Conservation (phyloP, 2,797 vertebrate species). For the Sciaenops ocellatus region DNA sequence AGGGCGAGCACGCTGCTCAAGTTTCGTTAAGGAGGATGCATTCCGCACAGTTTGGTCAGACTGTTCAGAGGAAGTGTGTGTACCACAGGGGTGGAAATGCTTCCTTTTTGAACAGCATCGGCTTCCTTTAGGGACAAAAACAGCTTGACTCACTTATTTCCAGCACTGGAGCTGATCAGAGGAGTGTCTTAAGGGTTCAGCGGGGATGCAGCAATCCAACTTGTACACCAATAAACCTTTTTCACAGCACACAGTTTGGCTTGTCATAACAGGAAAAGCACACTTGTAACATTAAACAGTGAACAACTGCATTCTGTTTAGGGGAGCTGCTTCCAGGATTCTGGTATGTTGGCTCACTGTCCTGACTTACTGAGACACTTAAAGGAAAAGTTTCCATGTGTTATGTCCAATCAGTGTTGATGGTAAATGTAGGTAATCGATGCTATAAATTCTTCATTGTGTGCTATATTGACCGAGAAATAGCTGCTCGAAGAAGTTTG, state of each 20-base stretch:
- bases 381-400: too few relatives aligned
- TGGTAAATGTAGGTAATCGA: too few relatives aligned
- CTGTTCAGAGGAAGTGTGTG: slow-evolving; percentile 28
- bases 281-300: background rate
- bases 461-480: too few relatives aligned
- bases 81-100: background rate
- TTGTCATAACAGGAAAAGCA: background rate
- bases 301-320: background rate
- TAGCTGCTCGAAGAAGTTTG: too few relatives aligned
- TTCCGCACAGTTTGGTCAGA: slow-evolving; percentile 13
- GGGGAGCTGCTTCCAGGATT: background rate
- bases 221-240: background rate
- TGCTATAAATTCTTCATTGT: too few relatives aligned
- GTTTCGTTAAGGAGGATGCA: background rate
- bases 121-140: slow-evolving; percentile 1
- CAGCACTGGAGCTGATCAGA: background rate
- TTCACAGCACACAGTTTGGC: background rate
- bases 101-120: slow-evolving; percentile 9
- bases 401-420: too few relatives aligned
- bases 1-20: background rate
- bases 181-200: background rate
- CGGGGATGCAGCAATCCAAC: background rate
- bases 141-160: slow-evolving; percentile 5
- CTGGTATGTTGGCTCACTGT: background rate
- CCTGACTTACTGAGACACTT: background rate